A percentile compares a stretch with the other conserved stretches of the same genome.
These are phyloP conservation scores for Eonycteris spelaea DNA, from an alignment of 2,113 vertebrate genomes.

Conservation along the genomic window DNA sequence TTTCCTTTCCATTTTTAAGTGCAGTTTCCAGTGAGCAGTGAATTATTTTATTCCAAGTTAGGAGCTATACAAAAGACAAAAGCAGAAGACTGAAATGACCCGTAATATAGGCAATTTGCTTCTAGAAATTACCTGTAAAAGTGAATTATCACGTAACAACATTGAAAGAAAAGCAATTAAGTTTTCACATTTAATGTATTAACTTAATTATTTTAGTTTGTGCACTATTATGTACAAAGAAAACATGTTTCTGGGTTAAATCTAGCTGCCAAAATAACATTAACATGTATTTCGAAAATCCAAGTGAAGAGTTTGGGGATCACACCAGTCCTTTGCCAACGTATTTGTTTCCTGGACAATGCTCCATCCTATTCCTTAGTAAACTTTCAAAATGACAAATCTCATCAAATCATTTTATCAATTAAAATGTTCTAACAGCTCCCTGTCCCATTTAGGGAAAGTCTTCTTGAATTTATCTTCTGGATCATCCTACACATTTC, in stretches of 20 bases:
- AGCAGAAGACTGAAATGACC: neutral
- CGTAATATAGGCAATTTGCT: neutral
- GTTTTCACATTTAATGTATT: neutral
- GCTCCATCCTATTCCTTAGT: neutral
- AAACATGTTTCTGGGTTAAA: neutral
- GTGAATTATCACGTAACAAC: neutral
- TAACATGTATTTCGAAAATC: neutral
- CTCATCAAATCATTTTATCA: neutral
- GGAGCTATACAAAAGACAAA: neutral
- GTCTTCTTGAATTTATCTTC: neutral
- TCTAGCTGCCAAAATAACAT: conserved; percentile 8
- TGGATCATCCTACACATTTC: neutral
- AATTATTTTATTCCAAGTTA: neutral
- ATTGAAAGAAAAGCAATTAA: neutral
- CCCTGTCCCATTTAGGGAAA: neutral
- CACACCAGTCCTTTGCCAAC: neutral
- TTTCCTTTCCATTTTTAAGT: conserved; percentile 5
- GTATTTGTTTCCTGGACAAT: neutral
- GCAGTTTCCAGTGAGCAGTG: neutral
- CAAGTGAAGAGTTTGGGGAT: neutral
- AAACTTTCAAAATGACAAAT: neutral
- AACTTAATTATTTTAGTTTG: neutral
- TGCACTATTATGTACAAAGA: neutral
- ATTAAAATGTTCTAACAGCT: neutral
- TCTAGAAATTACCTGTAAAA: neutral